Conservation (phyloP, 2,113 vertebrate species). For the Macrotus californicus region DNA sequence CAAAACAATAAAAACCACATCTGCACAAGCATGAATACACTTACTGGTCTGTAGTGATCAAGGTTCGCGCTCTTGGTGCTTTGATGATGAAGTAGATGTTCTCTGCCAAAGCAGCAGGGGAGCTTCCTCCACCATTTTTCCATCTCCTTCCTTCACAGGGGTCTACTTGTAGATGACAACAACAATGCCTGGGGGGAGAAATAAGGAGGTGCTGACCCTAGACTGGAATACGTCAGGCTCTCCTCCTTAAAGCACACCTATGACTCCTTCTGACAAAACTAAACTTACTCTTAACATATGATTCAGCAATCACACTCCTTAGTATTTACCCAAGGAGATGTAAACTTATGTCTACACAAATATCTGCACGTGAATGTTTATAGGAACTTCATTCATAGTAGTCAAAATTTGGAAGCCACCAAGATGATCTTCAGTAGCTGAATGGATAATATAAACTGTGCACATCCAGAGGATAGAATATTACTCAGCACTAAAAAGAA, state of each 20-base stretch:
- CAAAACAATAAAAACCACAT: not conserved
- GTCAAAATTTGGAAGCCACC: not conserved
- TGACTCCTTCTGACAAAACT: not conserved
- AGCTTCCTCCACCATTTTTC: not conserved
- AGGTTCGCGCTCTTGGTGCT: not conserved
- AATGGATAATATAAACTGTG: not conserved
- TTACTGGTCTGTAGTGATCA: not conserved
- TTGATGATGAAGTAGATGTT: not conserved
- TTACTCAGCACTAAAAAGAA: too few species aligned
- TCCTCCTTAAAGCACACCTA: not conserved
- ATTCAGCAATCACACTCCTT: not conserved
- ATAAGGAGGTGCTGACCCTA: not conserved
- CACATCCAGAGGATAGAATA: too few species aligned
- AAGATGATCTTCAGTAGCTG: not conserved
- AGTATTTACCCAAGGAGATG: not conserved
- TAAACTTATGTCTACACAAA: not conserved
- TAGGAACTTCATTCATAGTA: not conserved
- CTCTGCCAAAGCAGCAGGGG: not conserved
- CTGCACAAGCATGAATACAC: not conserved
- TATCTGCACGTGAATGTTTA: not conserved
- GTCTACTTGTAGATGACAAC: not conserved
- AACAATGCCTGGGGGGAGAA: not conserved
- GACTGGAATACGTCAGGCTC: not conserved
- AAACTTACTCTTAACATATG: not conserved
- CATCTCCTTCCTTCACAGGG: not conserved